Evolutionary conservation across 2,797 vertebrate species (phyloP), one percentile per base, ranked within the genome.

Genomic region (Phataginus tricuspis): DNA sequence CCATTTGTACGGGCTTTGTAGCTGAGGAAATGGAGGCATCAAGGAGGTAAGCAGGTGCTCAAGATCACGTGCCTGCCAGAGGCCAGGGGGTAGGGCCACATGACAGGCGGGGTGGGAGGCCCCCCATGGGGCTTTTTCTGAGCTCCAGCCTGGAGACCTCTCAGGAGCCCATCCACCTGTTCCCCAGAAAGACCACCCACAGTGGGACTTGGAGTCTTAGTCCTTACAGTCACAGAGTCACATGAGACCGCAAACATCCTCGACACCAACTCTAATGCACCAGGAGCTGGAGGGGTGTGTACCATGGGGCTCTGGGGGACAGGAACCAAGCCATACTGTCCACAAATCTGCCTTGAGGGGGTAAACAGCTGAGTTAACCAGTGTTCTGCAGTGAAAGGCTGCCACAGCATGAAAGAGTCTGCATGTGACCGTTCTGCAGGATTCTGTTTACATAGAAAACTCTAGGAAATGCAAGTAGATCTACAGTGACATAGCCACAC

Each of bases 231-330:
- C 6, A 16, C 8, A 51, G 63, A 21, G 64, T 51, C 21, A 55
- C 4, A 16, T 14, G 0, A 85, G 51, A 68, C 2, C 31, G 29
- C 55, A 3, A 25, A 89, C n/a, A 4, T 69, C 27, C 57, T 71
- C 12, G 9, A 51, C 2, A 5, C 31, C 19, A 12, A 53, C 66
- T 45, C 39, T n/a, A 34, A 78, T 18, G 14, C 31, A 71, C 27
- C 6, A 9, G 49, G 34, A 86, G 7, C 13, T 21, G 14, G 21
- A 63, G 16, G 31, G 18, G 11, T 31, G 8, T 6, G 42, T 13
- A 15, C 11, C 1, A 27, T 3, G 5, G 16, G 57, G 16, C 3
- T 6, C 0, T 45, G 5, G 23, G 2, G 34, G 12, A 49, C n/a
- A 39, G 66, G 79, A 66, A 63, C 5, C 55, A 91, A 49, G 27